Conservation (phyloP, 2,888 invertebrate species). For the Drosophila anomalata region DNA sequence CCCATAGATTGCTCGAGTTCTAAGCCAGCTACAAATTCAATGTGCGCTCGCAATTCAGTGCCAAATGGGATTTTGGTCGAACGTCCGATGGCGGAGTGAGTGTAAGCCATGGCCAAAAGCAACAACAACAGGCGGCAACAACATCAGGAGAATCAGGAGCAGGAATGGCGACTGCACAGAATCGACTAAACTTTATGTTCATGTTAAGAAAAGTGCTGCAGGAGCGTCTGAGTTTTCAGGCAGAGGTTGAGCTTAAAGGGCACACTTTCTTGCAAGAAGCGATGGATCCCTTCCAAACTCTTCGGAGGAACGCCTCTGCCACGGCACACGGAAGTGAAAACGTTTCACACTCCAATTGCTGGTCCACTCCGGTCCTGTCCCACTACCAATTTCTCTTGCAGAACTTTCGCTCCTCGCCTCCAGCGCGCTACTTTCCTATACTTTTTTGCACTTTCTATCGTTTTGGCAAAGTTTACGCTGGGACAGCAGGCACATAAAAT, state of each 20-base stretch:
- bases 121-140: constrained; percentile 9
- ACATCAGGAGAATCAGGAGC: constrained; percentile 9
- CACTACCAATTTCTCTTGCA: not conserved
- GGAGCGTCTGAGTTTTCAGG: constrained; percentile 21
- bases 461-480: constrained; percentile 67
- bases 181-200: constrained; percentile 73
- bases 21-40: constrained; percentile 74
- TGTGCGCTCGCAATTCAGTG: constrained; percentile 76
- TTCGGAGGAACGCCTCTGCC: constrained; percentile 12
- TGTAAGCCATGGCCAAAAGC: constrained; percentile 30
- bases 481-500: constrained; percentile 72
- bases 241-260: constrained; percentile 21
- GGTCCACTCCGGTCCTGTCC: constrained; percentile 21
- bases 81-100: constrained; percentile 18
- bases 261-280: too few relatives aligned
- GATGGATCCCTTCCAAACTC: too few relatives aligned
- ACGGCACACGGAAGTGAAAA: constrained; percentile 75
- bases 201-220: constrained; percentile 71
- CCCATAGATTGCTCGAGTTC: constrained; percentile 56
- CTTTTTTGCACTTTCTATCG: constrained; percentile 39
- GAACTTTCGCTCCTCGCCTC: constrained; percentile 3
- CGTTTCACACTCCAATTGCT: constrained; percentile 79
- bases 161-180: constrained; percentile 39
- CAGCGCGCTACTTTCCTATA: not conserved
- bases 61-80: constrained; percentile 74